Conservation (phyloP, 2,888 invertebrate genomes). For the Tiliacea citrago region DNA sequence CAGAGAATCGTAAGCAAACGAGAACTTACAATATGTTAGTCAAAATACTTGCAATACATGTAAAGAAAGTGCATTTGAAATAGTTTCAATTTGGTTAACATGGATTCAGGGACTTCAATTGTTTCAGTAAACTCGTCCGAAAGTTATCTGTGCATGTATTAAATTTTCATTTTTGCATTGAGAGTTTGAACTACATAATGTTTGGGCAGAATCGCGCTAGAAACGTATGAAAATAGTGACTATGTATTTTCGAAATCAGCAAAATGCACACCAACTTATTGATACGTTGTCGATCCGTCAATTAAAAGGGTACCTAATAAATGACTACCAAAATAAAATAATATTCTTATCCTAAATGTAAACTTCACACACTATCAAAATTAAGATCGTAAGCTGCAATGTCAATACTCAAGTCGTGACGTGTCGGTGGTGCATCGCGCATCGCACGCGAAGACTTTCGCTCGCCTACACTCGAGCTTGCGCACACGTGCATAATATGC, state of each 20-base stretch:
- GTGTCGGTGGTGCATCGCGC: slow-evolving; percentile 64
- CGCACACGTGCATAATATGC: slow-evolving; percentile 88
- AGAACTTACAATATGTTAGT: slow-evolving; percentile 16
- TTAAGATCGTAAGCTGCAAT: slow-evolving; percentile 25
- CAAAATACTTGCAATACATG: slow-evolving; percentile 20
- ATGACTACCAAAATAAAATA: not conserved
- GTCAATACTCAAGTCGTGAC: slow-evolving; percentile 50
- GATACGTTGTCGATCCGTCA: not conserved
- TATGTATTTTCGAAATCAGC: not conserved
- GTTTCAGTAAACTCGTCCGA: not conserved
- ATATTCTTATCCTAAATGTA: not conserved
- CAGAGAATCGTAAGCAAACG: slow-evolving; percentile 77
- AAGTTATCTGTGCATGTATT: not conserved
- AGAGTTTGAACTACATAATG: not conserved
- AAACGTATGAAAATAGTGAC: not conserved
- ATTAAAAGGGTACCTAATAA: not conserved
- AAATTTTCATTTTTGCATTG: not conserved
- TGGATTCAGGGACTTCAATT: not conserved
- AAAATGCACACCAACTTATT: not conserved
- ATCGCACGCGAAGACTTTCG: slow-evolving; percentile 79
- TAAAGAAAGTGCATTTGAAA: not conserved
- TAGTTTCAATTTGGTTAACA: not conserved
- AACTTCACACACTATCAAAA: not conserved
- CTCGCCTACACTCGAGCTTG: slow-evolving; percentile 79
- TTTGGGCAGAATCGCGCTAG: not conserved